Evolutionary conservation across 2,113 vertebrate genomes (phyloP), one percentile per base, ranked within the genome.

Genomic region (Microcebus griseorufus): DNA sequence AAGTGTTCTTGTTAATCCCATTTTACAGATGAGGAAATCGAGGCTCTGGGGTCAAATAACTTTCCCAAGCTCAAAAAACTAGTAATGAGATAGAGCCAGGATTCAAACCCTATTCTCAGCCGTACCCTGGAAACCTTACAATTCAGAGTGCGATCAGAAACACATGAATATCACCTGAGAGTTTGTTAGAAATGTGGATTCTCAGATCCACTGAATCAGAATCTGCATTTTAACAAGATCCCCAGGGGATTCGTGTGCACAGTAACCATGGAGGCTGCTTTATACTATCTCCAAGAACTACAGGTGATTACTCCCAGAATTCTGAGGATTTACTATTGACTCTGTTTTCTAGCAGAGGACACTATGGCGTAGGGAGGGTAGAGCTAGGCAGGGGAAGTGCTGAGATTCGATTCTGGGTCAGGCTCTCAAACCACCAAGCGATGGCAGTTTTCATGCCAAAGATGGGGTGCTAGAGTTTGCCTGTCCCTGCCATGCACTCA

Each of bases 351-450:
- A 72, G 25, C 22, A 1, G 2, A 75, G 67, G 32, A 69, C 32
- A 13, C 42, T 7, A 9, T 25, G 22, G 25, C 29, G 23, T 34
- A 1, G 12, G 29, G 58, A 39, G 70, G 2, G 17, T 4, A 8
- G 7, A 5, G 17, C 13, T 58, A 37, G 37, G 37, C 37, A 37
- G 6, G 45, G 73, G 12, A n/a, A 86, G 78, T 73, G 25, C 67
- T 18, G 39, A 88, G 60, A 53, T 62, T 48, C 3, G 6, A 23
- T 29, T 23, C 23, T 1, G 9, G 12, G 42, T 70, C 12, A 2
- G 37, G 78, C 22, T 53, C 27, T 75, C 51, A 45, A 48, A 4
- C 12, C 45, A 8, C 25, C 18, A 6, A 0, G 0, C 0, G 2
- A 12, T 18, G 76, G 39, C 51, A 4, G 23, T 65, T 60, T n/a